phyloP scores from a whole-genome alignment of 1,140 invertebrate genomes.

The Habropoda laboriosa region DNA sequence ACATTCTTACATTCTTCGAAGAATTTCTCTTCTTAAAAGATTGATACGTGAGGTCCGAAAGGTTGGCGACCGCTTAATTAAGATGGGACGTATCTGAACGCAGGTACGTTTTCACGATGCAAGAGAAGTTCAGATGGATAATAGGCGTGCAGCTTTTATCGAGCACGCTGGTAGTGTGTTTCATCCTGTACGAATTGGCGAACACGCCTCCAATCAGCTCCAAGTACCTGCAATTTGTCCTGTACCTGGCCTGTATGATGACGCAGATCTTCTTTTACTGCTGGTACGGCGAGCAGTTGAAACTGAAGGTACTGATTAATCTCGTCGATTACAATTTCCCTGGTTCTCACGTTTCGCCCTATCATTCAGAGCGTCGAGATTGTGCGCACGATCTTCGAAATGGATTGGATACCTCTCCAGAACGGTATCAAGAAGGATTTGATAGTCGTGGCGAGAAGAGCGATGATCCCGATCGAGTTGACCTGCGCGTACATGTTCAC shows the following conservation, averaged over 20 bases:
- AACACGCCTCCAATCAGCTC: constrained; percentile 77
- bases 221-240: constrained; percentile 56
- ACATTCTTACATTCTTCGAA: too few species aligned
- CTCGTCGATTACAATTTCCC: too few species aligned
- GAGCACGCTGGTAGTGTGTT: constrained; percentile 59
- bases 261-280: constrained; percentile 81
- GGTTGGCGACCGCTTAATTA: too few species aligned
- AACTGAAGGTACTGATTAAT: constrained; percentile 49
- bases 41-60: too few species aligned
- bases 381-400: constrained; percentile 28
- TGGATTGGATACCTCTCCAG: constrained; percentile 32
- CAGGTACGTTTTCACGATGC: constrained; percentile 40
- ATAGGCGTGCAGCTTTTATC: constrained; percentile 51
- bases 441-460: constrained; percentile 46
- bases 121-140: constrained; percentile 46
- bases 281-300: constrained; percentile 83
- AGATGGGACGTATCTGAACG: not conserved
- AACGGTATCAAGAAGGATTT: constrained; percentile 3
- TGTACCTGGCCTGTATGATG: constrained; percentile 53
- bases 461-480: constrained; percentile 47
- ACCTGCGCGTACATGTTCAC: constrained; percentile 33
- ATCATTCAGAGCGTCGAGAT: constrained; percentile 54
- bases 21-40: too few species aligned
- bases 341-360: too few species aligned
- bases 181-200: constrained; percentile 44